Evolutionary conservation across 2,113 vertebrate species (phyloP).

Genomic region (Piaya cayana): DNA sequence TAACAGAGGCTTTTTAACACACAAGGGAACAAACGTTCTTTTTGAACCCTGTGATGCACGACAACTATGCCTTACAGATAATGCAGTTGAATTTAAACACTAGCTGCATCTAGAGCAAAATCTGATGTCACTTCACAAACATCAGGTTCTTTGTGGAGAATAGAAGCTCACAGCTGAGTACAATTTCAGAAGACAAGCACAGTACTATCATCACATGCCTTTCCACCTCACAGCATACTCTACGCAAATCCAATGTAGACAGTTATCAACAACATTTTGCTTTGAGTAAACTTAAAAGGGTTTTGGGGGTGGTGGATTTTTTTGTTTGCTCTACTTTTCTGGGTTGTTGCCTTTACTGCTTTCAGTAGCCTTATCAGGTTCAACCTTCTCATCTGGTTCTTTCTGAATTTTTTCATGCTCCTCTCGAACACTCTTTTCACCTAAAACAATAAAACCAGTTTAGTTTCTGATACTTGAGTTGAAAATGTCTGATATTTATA

Average conservation of each 20-base stretch:
- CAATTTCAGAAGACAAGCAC: not conserved
- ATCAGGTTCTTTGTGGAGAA: not conserved
- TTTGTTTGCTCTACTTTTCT: slow-evolving; percentile 15
- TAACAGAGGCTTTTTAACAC: not conserved
- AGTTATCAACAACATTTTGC: not conserved
- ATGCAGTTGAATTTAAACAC: not conserved
- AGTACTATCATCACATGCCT: not conserved
- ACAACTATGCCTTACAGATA: not conserved
- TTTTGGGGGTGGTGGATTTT: not conserved
- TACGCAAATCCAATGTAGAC: not conserved
- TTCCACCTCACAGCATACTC: not conserved
- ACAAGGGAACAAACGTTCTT: rapidly evolving
- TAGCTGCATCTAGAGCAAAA: not conserved
- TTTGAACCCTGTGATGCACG: not conserved
- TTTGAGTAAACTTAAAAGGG: not conserved
- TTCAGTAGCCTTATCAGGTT: not conserved
- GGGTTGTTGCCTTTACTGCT: not conserved
- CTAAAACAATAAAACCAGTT: not conserved
- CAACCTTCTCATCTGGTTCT: not conserved
- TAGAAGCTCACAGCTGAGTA: not conserved
- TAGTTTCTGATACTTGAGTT: not conserved
- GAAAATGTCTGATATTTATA: too few relatives aligned
- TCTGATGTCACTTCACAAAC: not conserved
- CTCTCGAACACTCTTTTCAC: not conserved
- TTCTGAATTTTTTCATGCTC: not conserved